Base-by-base conservation (phyloP, 2,888 invertebrate genomes). In the Theretra japonica region DNA sequence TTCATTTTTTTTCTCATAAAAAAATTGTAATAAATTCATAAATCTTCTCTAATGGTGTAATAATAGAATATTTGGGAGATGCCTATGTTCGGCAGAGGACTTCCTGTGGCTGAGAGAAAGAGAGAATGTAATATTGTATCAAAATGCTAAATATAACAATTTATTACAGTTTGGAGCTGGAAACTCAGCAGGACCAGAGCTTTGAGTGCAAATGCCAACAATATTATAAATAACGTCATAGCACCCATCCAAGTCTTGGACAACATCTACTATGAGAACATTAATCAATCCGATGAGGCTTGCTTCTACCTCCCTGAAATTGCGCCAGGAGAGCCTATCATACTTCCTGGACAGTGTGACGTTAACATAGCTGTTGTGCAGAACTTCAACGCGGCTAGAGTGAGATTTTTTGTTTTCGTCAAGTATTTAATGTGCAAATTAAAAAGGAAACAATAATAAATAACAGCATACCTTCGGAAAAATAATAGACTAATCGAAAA, bases 251-350 rank as follows among this genome's bases (percentile, higher is more conserved):
- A 83, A n/a, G 89, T 90, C 0, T 79, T 91, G 0, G 79, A 87
- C 60, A 79, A 87, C 28, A 78, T 77, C 6, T 90, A 85, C 76
- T 92, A 78, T 73, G 82, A 87, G 28, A 48, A 53, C 0, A 77
- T 88, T 0, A 74, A 83, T 57, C 90, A 89, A 2, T 80, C 83
- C 1, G 86, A 87, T 25, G 79, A 77, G 0, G 85, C 80, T 0
- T 92, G 92, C 75, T 92, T 92, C 83, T 89, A 87, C 73, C 83
- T 83, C 48, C 91, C 92, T 0, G 82, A 77, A 0, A 74, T 86
- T 2, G 79, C 72, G 17, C 79, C 79, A 17, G 80, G 70, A 5
- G 80, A 80, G 0, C 81, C 89, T 0, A 85, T 88, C 0, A 72
- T 83, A 25, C 89, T 91, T 74, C 84, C 84, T 23, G 92, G 91